These are phyloP conservation scores for Automeris io DNA, from an alignment of 2,888 invertebrate species.

Conservation along the genomic window DNA sequence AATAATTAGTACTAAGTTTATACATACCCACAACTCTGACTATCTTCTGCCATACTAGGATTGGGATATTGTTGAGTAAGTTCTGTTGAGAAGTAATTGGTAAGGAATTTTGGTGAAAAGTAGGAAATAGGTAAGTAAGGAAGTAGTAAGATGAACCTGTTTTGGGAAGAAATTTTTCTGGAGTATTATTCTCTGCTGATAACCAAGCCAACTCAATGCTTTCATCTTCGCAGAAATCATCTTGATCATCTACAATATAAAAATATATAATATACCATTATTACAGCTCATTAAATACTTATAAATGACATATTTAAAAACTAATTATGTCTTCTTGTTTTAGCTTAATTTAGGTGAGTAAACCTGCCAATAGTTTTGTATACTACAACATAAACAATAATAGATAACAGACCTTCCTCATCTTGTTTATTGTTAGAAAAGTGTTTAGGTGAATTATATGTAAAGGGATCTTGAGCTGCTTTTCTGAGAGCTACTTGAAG, in stretches of 20 bases:
- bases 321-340: too few relatives aligned
- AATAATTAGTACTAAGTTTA: background rate
- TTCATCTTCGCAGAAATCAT: conserved; percentile 53
- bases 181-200: conserved; percentile 26
- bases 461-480: conserved; percentile 55
- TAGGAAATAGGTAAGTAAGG: conserved; percentile 19
- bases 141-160: conserved; percentile 39
- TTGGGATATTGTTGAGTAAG: conserved; percentile 14
- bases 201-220: conserved; percentile 55
- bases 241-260: conserved; percentile 39
- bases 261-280: background rate
- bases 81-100: conserved; percentile 19
- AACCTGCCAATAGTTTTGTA: background rate
- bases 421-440: conserved; percentile 36
- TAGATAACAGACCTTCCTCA: conserved; percentile 34
- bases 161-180: conserved; percentile 22
- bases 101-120: conserved; percentile 8
- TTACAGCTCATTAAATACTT: too few relatives aligned
- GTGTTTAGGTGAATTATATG: conserved; percentile 42
- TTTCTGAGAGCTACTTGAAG: conserved; percentile 56
- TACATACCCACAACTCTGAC: conserved; percentile 15
- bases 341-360: too few relatives aligned
- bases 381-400: conserved; percentile 25
- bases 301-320: too few relatives aligned
- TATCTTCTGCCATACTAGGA: conserved; percentile 5